Conservation (phyloP, 2,888 invertebrate genomes). For the Phymatocera aterrima region DNA sequence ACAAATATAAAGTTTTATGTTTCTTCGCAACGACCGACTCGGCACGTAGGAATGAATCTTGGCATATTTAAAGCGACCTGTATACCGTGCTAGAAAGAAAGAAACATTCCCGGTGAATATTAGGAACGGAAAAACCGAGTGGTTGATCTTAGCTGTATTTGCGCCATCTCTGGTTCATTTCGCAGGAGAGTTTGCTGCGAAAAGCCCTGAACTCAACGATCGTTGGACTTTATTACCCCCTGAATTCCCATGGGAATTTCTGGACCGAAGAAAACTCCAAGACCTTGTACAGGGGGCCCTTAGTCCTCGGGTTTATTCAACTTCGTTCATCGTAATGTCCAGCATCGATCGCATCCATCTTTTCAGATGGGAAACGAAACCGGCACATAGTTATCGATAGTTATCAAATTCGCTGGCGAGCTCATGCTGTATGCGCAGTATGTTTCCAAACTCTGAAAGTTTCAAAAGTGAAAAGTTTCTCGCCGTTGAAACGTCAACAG, state of each 20-base stretch:
- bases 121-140: background rate
- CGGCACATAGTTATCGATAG: conserved; percentile 20
- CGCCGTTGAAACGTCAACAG: conserved; percentile 29
- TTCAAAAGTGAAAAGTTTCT: conserved; percentile 32
- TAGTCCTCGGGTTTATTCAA: conserved; percentile 5
- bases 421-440: conserved; percentile 20
- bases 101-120: background rate
- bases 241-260: background rate
- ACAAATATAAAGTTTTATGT: conserved; percentile 16
- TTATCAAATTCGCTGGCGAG: conserved; percentile 33
- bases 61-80: conserved; percentile 1
- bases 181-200: conserved; percentile 20
- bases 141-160: background rate
- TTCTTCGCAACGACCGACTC: background rate
- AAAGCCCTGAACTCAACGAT: conserved; percentile 9
- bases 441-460: conserved; percentile 15
- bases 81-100: background rate
- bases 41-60: background rate
- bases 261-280: background rate
- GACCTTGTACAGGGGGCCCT: too few relatives aligned
- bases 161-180: conserved; percentile 15
- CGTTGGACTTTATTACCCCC: conserved; percentile 16
- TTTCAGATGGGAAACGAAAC: background rate
- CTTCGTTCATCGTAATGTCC: conserved; percentile 7
- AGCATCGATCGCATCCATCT: conserved; percentile 36